Evolutionary conservation across 2,888 invertebrate genomes (phyloP).

Genomic region (Drosophila borborema): DNA sequence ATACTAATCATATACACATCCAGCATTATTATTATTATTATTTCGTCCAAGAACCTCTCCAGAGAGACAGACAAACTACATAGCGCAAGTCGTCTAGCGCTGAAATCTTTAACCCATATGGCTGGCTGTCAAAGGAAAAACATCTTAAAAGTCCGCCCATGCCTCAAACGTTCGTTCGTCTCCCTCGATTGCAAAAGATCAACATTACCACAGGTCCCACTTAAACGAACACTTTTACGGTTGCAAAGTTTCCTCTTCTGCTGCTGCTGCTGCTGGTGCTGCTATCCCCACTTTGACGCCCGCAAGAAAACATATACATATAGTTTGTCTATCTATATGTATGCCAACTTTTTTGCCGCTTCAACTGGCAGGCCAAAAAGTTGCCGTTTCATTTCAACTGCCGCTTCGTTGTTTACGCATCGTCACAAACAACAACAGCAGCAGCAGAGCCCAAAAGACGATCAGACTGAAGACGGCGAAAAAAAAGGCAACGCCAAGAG

Average conservation of each 20-base stretch:
- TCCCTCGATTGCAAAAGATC: conserved; percentile 30
- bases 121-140: conserved; percentile 1
- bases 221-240: conserved; percentile 51
- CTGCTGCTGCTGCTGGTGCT: neutral
- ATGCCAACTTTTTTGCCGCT: conserved; percentile 66
- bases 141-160: conserved; percentile 16
- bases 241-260: conserved; percentile 38
- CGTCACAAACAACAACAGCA: conserved; percentile 55
- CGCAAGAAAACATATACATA: conserved; percentile 22
- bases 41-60: neutral
- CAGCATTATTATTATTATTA: neutral
- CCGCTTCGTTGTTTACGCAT: conserved; percentile 76
- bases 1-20: neutral
- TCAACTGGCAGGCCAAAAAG: conserved; percentile 62
- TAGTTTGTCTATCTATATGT: conserved; percentile 3
- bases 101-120: conserved; percentile 1
- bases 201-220: conserved; percentile 38
- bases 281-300: conserved; percentile 1
- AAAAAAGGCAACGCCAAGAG: conserved; percentile 40
- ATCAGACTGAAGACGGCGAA: conserved; percentile 14
- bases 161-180: conserved; percentile 7
- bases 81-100: neutral
- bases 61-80: neutral
- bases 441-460: conserved; percentile 26
- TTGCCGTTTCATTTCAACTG: conserved; percentile 77